These are phyloP conservation scores for Limnothrissa miodon DNA, from an alignment of 2,113 vertebrate species.

Conservation along the genomic window DNA sequence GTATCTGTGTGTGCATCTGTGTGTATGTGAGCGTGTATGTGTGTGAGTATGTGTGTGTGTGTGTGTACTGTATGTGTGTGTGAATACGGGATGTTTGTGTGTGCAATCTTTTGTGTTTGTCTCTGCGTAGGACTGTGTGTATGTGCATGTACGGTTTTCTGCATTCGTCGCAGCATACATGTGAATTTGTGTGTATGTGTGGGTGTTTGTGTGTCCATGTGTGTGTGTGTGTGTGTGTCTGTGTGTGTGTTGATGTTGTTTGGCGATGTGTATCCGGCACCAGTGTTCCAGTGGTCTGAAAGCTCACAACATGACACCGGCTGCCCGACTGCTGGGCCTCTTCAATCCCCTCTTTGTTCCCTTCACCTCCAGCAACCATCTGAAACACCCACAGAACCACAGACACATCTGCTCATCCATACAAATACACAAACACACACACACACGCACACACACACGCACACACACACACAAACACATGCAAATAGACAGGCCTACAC, in stretches of 20 bases:
- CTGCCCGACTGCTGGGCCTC: conserved; percentile 25
- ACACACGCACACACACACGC: neutral
- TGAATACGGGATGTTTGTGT: neutral
- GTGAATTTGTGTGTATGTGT: neutral
- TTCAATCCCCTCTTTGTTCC: conserved; percentile 41
- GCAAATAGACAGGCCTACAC: neutral
- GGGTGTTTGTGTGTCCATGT: neutral
- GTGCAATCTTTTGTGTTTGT: neutral
- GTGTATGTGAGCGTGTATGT: conserved; percentile 2
- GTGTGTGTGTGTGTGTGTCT: neutral
- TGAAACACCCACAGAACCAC: conserved; percentile 12
- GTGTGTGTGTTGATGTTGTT: neutral
- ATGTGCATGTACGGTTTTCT: neutral
- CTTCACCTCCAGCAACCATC: conserved; percentile 25
- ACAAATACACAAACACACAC: conserved; percentile 20
- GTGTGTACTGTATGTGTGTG: neutral
- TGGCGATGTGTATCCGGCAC: neutral
- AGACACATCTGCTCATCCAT: conserved; percentile 19
- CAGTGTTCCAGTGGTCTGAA: conserved; percentile 22
- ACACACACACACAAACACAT: neutral
- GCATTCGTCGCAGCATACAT: neutral
- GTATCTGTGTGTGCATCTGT: neutral
- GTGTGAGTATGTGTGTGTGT: neutral
- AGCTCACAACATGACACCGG: conserved; percentile 34
- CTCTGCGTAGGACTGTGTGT: neutral